These are phyloP conservation scores for Eospalax fontanierii DNA, from an alignment of 2,797 vertebrate genomes.

Conservation along the genomic window DNA sequence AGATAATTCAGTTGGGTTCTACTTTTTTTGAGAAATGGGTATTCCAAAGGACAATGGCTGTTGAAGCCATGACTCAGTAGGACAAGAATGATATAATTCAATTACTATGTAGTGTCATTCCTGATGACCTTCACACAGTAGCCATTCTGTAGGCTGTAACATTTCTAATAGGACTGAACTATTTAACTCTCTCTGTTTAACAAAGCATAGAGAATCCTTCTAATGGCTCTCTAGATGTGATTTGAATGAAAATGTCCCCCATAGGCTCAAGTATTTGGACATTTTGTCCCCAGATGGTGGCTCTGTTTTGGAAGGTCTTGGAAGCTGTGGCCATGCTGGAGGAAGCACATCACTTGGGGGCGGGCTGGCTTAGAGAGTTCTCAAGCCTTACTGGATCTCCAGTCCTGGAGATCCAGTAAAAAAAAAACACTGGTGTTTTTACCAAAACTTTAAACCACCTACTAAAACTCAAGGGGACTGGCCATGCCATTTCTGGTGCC, in stretches of 20 bases:
- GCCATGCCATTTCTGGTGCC: neutral
- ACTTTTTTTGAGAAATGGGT: neutral
- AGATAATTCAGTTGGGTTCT: neutral
- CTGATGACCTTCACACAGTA: neutral
- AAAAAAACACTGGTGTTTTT: no score
- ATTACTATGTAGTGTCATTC: neutral
- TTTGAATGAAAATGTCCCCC: no score
- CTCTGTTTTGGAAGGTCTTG: no score
- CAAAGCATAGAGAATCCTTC: conserved; percentile 15
- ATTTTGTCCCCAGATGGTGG: no score
- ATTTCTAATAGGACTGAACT: conserved; percentile 32
- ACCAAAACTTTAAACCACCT: neutral
- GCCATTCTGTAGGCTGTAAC: conserved; percentile 30
- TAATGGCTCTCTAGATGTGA: neutral
- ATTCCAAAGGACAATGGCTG: neutral
- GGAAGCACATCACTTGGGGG: no score
- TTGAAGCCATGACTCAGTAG: neutral
- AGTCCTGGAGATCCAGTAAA: no score
- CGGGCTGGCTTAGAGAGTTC: no score
- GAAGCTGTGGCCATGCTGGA: no score
- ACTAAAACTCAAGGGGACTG: neutral
- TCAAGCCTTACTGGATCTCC: no score
- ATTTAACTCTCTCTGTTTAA: conserved; percentile 62
- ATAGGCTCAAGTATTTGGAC: no score
- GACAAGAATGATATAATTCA: neutral